Evolutionary conservation across 2,888 invertebrate genomes (phyloP), one percentile per base, ranked within the genome.

Genomic region (Cerastoderma edule): DNA sequence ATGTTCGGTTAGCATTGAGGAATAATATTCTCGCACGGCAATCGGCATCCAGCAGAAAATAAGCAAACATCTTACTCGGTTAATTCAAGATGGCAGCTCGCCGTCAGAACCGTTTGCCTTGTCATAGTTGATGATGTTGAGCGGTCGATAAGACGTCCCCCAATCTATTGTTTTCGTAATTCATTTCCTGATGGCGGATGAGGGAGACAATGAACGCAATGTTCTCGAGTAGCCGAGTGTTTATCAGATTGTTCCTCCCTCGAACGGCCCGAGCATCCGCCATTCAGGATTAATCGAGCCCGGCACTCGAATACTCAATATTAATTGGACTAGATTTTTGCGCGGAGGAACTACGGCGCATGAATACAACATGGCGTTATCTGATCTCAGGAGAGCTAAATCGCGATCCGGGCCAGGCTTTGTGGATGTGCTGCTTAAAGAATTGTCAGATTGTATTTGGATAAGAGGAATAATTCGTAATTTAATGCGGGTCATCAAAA

Each of bases 301-400:
- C 39, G 67, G 28, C 50, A 68, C 16, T 22, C 19, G 50, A 48
- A 44, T 33, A 53, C 44, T 65, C 68, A 72, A 5, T 39, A 46
- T 53, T 78, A 78, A 78, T 78, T 75, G 78, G 67, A 75, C 60
- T 69, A 68, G 78, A 78, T 50, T 72, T 60, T 78, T 68, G 75
- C 69, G 72, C 72, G 69, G 68, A 69, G 63, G 60, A 66, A 74
- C 69, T 72, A 75, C 69, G 46, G 75, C 75, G 75, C 60, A 78
- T 72, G 78, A 78, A 78, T 78, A 72, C 78, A 72, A 78, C 67
- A 66, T 64, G 57, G 6, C 27, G 69, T 69, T 77, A 75, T 78
- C 78, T 68, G 75, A 75, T 78, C 78, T 78, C 78, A 63, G 66
- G 78, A 75, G 78, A 60, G 72, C 75, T 72, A 68, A 50, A 48